Evolutionary conservation across 2,888 invertebrate species (phyloP), one percentile per base, ranked within the genome.

Genomic region (Epirrhoe alternata): DNA sequence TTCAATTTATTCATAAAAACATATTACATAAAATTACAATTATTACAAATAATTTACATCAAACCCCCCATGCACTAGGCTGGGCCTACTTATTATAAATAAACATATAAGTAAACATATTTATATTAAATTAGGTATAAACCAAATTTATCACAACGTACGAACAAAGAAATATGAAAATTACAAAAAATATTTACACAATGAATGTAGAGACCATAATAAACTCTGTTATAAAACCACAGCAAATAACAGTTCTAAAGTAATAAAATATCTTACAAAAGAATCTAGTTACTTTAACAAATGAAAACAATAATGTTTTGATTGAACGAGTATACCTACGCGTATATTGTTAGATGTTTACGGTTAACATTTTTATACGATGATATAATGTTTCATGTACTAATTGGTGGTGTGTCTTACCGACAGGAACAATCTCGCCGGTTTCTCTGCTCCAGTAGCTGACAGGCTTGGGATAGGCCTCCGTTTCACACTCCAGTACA

Each of bases 381-480:
- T 38, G 8, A 38, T 10, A 10, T 7, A 10, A 38, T 38, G 7
- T 38, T 38, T 38, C 7, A 10, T 42, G 12, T 12, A 12, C 5
- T 42, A 42, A 35, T 24, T 35, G 24, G 50, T 51, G 30, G 51
- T 30, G 10, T 30, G n/a, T 84, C 94, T 94, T 90, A 97, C 97
- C 96, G 79, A 96, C 95, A 64, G 96, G 95, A 74, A 96, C 95
- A 67, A 97, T 97, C 81, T 96, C 96, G 38, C 96, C 96, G 45
- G 92, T 94, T 77, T 96, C 96, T 76, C 96, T 94, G 68, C 95
- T 95, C 97, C 97, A 97, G 85, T 97, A 97, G 87, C 97, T 97
- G 76, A 97, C 97, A 35, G 97, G 97, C 83, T 96, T 97, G 2
- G 97, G 97, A 86, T 95, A 97, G 0, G 97, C 97, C 79, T 97